Conservation (phyloP, 2,888 invertebrate species). For the Acronicta psi region DNA sequence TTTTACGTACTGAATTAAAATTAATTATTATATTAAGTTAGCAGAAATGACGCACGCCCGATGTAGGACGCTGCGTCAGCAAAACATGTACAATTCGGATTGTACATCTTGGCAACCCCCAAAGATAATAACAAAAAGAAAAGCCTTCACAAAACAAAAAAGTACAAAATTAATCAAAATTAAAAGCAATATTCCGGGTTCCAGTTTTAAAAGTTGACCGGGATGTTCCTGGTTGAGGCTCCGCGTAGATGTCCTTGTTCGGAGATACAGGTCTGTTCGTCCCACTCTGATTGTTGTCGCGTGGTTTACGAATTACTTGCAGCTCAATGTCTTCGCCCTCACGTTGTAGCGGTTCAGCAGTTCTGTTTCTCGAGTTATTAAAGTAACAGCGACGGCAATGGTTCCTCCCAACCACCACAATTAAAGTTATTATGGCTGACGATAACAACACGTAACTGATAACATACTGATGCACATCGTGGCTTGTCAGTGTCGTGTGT, state of each 20-base stretch:
- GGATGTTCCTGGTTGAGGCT: not conserved
- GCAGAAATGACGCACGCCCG: not conserved
- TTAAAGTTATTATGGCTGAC: not conserved
- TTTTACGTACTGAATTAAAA: no score
- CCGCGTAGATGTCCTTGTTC: not conserved
- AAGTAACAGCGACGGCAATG: not conserved
- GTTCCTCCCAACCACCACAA: constrained; percentile 12
- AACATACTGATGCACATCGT: constrained; percentile 14
- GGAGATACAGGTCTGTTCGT: not conserved
- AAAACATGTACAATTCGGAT: not conserved
- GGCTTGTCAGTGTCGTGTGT: not conserved
- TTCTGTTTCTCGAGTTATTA: not conserved
- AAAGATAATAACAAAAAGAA: not conserved
- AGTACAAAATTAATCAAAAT: not conserved
- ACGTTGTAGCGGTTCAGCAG: not conserved
- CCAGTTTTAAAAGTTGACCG: not conserved
- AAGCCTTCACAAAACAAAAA: not conserved
- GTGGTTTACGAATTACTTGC: not conserved
- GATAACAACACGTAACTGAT: constrained; percentile 9
- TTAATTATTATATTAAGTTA: no score
- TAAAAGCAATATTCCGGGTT: not conserved
- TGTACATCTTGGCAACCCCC: not conserved
- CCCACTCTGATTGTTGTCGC: not conserved
- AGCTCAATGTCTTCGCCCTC: not conserved
- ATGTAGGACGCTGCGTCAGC: not conserved